These are phyloP conservation scores for Sebastes variabilis DNA, from an alignment of 2,797 vertebrate genomes.

Conservation along the genomic window DNA sequence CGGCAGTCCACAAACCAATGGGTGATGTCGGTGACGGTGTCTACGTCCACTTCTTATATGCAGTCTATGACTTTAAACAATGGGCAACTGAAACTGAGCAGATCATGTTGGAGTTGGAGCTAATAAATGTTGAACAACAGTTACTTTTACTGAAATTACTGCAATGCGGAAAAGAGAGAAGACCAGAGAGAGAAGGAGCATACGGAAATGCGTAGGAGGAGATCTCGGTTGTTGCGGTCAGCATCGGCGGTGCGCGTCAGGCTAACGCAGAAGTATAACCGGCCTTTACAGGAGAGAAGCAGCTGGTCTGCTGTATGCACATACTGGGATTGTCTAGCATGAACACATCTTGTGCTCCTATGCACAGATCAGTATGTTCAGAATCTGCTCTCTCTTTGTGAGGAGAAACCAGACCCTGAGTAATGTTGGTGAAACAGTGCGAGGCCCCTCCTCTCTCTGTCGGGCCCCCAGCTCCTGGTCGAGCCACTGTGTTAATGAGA, in stretches of 20 bases:
- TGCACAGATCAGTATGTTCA: background rate
- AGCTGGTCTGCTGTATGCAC: background rate
- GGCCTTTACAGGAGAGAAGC: background rate
- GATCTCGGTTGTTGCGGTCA: too few species aligned
- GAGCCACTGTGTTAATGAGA: constrained; percentile 61
- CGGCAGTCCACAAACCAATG: too few species aligned
- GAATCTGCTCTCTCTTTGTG: background rate
- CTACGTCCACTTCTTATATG: too few species aligned
- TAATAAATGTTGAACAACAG: too few species aligned
- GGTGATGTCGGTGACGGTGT: too few species aligned
- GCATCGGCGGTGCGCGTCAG: background rate
- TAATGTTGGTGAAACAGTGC: background rate
- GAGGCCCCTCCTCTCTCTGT: background rate
- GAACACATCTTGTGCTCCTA: background rate
- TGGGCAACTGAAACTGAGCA: too few species aligned
- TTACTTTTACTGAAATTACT: too few species aligned
- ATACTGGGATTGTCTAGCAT: background rate
- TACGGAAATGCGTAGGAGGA: background rate
- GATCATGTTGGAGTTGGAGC: too few species aligned
- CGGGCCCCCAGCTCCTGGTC: constrained; percentile 28
- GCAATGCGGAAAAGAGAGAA: too few species aligned
- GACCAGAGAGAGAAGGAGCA: background rate
- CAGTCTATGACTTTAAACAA: too few species aligned
- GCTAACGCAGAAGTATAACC: background rate
- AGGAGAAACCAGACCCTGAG: constrained; percentile 8